phyloP scores from a whole-genome alignment of 2,797 vertebrate species.

The Xiphorhynchus erythropygius region DNA sequence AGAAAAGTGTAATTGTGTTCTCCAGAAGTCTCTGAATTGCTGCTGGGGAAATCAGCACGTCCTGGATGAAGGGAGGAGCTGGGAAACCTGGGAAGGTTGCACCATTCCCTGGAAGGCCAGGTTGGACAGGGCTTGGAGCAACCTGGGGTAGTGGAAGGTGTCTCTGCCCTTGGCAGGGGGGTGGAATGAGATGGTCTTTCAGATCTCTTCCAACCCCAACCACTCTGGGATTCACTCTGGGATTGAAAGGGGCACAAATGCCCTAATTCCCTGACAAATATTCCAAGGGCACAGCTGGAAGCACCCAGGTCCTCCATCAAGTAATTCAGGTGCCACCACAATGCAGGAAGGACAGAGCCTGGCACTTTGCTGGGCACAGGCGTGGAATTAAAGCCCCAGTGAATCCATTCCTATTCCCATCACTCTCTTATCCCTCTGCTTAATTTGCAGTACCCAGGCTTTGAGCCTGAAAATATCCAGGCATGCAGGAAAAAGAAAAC shows the following conservation, averaged over 20 bases:
- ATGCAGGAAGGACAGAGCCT: background rate
- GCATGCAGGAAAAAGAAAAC: background rate
- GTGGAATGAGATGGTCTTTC: background rate
- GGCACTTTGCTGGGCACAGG: background rate
- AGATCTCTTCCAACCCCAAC: background rate
- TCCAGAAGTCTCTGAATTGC: background rate
- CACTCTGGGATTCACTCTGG: background rate
- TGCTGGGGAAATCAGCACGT: background rate
- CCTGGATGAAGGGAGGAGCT: background rate
- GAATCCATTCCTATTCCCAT: background rate
- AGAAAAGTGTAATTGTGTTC: background rate
- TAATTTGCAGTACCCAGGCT: background rate
- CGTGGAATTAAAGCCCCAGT: accelerated
- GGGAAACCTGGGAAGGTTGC: background rate
- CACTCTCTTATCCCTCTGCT: background rate
- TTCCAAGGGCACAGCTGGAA: background rate
- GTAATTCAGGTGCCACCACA: accelerated
- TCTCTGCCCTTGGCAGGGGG: background rate
- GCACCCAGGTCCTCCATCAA: background rate
- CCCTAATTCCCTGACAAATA: background rate
- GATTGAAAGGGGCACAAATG: background rate
- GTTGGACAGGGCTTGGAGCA: background rate
- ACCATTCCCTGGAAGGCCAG: background rate
- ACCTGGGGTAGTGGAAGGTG: background rate
- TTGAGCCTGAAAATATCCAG: background rate